Evolutionary conservation across 2,888 invertebrate species (phyloP), one percentile per base, ranked within the genome.

Genomic region (Hypsopygia costalis): DNA sequence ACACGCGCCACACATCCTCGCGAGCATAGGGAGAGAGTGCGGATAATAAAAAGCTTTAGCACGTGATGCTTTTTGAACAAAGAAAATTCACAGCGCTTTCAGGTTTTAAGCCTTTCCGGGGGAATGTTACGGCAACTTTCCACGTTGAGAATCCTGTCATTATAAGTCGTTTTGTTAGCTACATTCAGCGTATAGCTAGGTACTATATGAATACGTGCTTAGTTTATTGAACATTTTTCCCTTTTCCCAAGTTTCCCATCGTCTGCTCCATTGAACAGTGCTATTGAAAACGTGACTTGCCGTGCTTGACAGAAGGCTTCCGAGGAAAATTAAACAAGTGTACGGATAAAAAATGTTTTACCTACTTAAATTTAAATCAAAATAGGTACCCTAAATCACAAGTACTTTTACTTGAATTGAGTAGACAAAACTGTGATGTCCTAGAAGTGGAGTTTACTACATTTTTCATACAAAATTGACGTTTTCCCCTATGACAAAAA

Each of bases 11-110:
- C 52, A 46, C 49, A 56, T 52, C 49, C 53, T 48, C 49, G 55
- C 57, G 45, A 49, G 52, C 49, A 55, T 50, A 56, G 62, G 53
- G 51, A 46, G 63, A 25, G n/a, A 25, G 25, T 25, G 25, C 5
- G 25, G 63, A 71, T 80, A 79, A 81, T 81, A 82, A 81, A 83
- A 80, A 63, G 73, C 74, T 76, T 69, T 62, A 62, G 75, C 66
- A 81, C 81, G 86, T 83, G 86, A 77, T 74, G 67, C 52, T 61
- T 51, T 74, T 64, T 64, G 62, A 68, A 75, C 71, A 75, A 78
- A 73, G 71, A 76, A 64, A 74, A 69, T 69, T 68, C 63, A 55
- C 62, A 56, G 47, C 61, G 62, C 62, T 69, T 70, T 62, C 49
- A 49, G 47, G 51, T 58, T 61, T 49, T 56, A 67, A 68, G 62